phyloP scores from a whole-genome alignment of 2,113 vertebrate genomes.

The Elephas maximus region DNA sequence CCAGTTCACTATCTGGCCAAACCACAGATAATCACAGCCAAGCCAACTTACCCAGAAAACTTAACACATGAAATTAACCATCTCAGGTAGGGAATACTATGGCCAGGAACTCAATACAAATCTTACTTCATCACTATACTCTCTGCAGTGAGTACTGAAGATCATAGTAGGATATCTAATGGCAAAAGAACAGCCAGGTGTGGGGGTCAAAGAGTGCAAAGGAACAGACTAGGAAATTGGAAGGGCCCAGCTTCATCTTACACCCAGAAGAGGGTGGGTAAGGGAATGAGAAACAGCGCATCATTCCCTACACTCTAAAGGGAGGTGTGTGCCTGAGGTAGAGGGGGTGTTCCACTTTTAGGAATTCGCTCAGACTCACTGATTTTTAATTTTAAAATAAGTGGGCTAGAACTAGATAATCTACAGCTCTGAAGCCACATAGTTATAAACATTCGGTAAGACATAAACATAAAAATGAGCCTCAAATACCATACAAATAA shows the following conservation, averaged over 20 bases:
- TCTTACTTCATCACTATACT: not conserved
- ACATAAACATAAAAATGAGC: constrained; percentile 14
- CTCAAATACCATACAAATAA: not conserved
- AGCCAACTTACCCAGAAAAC: too few relatives aligned
- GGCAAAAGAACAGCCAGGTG: not conserved
- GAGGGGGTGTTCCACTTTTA: not conserved
- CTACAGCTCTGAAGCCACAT: not conserved
- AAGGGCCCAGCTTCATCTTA: not conserved
- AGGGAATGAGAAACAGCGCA: not conserved
- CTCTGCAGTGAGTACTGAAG: not conserved
- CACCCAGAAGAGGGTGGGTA: not conserved
- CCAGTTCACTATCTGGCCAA: not conserved
- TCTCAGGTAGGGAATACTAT: not conserved
- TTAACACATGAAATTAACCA: not conserved
- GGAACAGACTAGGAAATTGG: too few relatives aligned
- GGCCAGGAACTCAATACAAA: not conserved
- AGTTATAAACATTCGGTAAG: not conserved
- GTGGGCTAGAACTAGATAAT: not conserved
- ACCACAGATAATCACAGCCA: too few relatives aligned
- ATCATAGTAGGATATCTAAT: not conserved
- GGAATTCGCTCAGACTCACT: not conserved
- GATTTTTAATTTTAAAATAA: constrained; percentile 35
- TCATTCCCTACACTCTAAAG: not conserved
- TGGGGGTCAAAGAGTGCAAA: not conserved
- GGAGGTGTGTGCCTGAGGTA: fast-evolving